Percentiles rank a stretch among this genome's conserved stretches.
phyloP scores from a whole-genome alignment of 2,797 vertebrate genomes.

The Leucoraja ocellata region DNA sequence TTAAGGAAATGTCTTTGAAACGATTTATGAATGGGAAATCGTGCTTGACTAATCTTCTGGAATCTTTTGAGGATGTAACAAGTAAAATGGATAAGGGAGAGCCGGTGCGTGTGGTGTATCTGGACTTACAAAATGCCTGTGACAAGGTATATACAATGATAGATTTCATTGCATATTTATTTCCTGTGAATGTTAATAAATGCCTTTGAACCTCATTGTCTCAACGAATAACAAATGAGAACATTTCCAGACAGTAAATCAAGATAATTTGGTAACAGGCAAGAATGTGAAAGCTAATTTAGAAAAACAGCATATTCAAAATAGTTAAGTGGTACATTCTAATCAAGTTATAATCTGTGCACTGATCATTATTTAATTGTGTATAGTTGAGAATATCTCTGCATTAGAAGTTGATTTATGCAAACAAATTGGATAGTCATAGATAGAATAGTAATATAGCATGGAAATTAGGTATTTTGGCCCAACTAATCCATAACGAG shows the following conservation, averaged over 20 bases:
- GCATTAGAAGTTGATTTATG: neutral
- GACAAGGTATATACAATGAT: neutral
- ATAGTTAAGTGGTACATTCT: neutral
- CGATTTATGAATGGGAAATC: too few species aligned
- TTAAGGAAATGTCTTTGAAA: too few species aligned
- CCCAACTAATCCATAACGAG: too few species aligned
- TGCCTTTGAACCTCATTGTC: neutral
- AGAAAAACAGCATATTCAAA: neutral
- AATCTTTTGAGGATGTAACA: too few species aligned
- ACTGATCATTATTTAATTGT: neutral
- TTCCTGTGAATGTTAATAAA: neutral
- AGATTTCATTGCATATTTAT: neutral
- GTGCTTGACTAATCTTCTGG: too few species aligned
- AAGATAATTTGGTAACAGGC: neutral
- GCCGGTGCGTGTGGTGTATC: too few species aligned
- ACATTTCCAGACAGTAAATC: neutral
- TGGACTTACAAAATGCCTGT: too few species aligned
- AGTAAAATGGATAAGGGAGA: too few species aligned
- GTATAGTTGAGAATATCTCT: neutral
- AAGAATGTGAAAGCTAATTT: constrained; percentile 12
- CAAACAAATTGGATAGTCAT: neutral
- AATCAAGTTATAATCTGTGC: neutral
- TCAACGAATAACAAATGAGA: neutral
- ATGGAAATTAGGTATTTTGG: too few species aligned
- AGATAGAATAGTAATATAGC: too few species aligned